Base-by-base conservation (phyloP, 2,113 vertebrate genomes). In the pig (Sus scrofa) region DNA sequence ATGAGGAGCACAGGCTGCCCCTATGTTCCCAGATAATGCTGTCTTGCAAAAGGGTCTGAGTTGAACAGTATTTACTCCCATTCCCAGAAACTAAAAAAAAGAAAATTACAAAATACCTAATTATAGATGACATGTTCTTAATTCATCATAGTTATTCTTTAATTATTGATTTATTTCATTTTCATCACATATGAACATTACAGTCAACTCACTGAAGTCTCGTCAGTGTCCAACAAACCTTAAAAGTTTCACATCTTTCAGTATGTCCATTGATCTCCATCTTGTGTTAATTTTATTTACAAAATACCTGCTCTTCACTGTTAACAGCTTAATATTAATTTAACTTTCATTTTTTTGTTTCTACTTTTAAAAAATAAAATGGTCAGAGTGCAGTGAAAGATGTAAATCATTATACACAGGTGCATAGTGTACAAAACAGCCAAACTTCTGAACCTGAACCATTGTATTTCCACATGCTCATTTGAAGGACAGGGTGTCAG, bases 281-380 rank as follows among this genome's bases (percentile, higher is more conserved):
- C 39, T 89, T 71, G 22, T 62, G 15, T 71, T 87, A 62, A 82
- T 91, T 90, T 88, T 91, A 50, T 68, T 82, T 84, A 39, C 27
- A 75, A 44, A 89, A 70, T 70, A 70, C 44, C 50, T 92, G 39
- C 34, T 96, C 63, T 89, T 86, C 4, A 50, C 30, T 81, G 18
- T 82, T 37, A 89, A 73, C 10, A 74, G 30, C 50, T 95, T 96
- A 83, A 84, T 89, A 77, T 67, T 91, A 85, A 84, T 10, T 88
- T 74, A 79, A 94, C 58, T 89, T 92, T 44, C 32, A 67, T 50
- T 81, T 96, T 86, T 70, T 26, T 54, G 60, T 84, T 84, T 86
- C 24, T 2, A 32, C 79, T 67, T 86, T 83, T 62, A 39, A 62
- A 84, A 58, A 81, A 58, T 88, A 89, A 94, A 90, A 54, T 77